A percentile compares a stretch with the other conserved stretches of the same genome.
phyloP scores from a whole-genome alignment of 2,113 vertebrate species.

The Ursus arctos region DNA sequence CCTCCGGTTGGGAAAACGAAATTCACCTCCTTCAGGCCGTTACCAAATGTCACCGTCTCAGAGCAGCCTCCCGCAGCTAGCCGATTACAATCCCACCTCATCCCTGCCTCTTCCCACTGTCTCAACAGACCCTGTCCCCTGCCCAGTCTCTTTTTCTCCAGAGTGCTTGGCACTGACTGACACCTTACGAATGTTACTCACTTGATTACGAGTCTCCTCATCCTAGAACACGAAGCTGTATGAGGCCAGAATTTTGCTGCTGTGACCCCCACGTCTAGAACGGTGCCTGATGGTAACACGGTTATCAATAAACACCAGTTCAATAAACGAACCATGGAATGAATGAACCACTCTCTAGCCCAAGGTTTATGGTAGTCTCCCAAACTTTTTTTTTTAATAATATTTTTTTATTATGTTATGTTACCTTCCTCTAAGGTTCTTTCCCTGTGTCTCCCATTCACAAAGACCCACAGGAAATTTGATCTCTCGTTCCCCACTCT shows the following conservation, averaged over 20 bases:
- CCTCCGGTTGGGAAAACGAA: background rate
- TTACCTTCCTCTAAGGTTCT: background rate
- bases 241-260: background rate
- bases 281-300: background rate
- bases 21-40: background rate
- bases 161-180: background rate
- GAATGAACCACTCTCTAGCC: background rate
- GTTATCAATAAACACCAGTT: background rate
- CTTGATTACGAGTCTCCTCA: background rate
- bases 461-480: background rate
- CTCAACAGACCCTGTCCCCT: no score
- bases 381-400: background rate
- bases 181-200: background rate
- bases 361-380: background rate
- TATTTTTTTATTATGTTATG: no score
- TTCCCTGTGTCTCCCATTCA: background rate
- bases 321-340: background rate
- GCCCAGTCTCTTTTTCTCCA: background rate
- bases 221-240: background rate
- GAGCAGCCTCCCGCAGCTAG: background rate
- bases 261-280: background rate
- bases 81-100: background rate
- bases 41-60: background rate
- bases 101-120: background rate
- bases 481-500: background rate